Conservation (phyloP, 23 tunicate species). For the Trididemnum clinides region DNA sequence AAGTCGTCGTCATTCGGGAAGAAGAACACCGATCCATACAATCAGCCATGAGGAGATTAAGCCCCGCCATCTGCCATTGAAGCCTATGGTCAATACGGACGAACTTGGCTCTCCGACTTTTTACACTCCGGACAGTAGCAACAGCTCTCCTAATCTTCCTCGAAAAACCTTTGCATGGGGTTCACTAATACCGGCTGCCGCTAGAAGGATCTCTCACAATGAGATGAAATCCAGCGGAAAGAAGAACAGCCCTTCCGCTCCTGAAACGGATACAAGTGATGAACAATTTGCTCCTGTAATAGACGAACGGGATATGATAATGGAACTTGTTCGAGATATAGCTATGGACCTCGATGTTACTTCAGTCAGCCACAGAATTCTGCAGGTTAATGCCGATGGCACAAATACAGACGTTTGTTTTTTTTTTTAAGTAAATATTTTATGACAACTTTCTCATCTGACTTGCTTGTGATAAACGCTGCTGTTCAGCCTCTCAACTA, state of each 20-base stretch:
- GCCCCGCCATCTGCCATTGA: constrained; percentile 68
- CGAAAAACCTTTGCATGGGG: not conserved
- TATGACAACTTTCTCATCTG: too few relatives aligned
- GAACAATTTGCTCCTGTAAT: constrained; percentile 25
- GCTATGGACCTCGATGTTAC: constrained; percentile 92
- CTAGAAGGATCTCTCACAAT: constrained; percentile 66
- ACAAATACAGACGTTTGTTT: too few relatives aligned
- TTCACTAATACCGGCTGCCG: not conserved
- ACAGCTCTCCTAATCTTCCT: constrained; percentile 10
- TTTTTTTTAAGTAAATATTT: too few relatives aligned
- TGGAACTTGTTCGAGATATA: constrained; percentile 92
- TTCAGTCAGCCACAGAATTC: constrained; percentile 90
- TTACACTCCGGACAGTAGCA: constrained; percentile 50
- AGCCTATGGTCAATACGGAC: constrained; percentile 84
- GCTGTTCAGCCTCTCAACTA: too few relatives aligned
- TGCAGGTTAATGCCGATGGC: too few relatives aligned
- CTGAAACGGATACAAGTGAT: not conserved
- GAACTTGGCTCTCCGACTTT: constrained; percentile 74
- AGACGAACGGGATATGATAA: constrained; percentile 97
- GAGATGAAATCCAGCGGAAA: not conserved
- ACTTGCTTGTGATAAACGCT: too few relatives aligned
- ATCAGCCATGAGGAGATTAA: constrained; percentile 75
- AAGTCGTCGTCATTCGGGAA: constrained; percentile 51
- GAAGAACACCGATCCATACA: constrained; percentile 77
- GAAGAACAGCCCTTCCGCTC: not conserved